Conservation (phyloP, 2,797 vertebrate genomes). For the Anguilla anguilla region DNA sequence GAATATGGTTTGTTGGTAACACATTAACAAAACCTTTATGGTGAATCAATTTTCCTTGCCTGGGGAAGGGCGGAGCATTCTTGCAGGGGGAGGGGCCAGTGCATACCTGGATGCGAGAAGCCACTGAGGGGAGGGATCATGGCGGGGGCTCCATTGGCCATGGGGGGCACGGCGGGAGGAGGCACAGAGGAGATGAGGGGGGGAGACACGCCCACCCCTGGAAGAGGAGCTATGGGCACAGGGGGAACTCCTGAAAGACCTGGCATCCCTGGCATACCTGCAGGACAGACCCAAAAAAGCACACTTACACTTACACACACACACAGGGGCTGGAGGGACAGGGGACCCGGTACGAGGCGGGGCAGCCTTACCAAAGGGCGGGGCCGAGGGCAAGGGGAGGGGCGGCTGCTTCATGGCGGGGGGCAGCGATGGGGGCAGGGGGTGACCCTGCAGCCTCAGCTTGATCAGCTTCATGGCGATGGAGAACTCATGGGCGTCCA, state of each 20-base stretch:
- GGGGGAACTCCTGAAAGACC: constrained; percentile 42
- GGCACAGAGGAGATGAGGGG: constrained; percentile 86
- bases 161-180: constrained; percentile 79
- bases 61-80: not conserved
- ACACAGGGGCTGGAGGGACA: not conserved
- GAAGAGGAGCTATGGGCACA: constrained; percentile 64
- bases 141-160: constrained; percentile 89
- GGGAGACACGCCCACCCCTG: constrained; percentile 89
- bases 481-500: constrained; percentile 97
- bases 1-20: no score
- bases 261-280: constrained; percentile 78
- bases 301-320: not conserved
- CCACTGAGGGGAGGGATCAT: constrained; percentile 88
- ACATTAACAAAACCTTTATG: not conserved
- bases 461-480: constrained; percentile 99
- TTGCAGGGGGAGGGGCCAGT: not conserved
- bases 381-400: constrained; percentile 73
- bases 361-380: constrained; percentile 83
- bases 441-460: constrained; percentile 94
- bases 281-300: constrained; percentile 75
- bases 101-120: constrained; percentile 89
- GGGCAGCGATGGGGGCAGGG: constrained; percentile 86
- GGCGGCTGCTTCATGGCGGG: constrained; percentile 89
- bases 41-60: not conserved
- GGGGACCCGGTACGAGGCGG: not conserved